Conservation (phyloP, 1,140 invertebrate genomes). For the Nylanderia fulva region DNA sequence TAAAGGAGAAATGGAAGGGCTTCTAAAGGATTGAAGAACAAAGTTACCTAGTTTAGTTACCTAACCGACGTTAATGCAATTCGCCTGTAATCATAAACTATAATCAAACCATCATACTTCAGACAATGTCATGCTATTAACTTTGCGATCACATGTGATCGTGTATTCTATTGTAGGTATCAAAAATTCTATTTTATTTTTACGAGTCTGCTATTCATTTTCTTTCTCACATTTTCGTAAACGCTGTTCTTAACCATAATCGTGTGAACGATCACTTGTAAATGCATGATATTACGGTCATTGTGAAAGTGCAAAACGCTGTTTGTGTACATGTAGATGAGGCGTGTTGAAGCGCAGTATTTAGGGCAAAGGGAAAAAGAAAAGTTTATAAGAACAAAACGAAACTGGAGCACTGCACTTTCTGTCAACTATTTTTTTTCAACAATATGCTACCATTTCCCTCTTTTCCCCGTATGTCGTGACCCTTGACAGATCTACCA, state of each 20-base stretch:
- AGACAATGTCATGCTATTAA: neutral
- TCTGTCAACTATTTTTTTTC: conserved; percentile 47
- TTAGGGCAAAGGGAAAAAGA: neutral
- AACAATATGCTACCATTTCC: conserved; percentile 33
- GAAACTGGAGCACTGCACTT: conserved; percentile 67
- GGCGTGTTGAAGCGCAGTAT: neutral
- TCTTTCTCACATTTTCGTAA: neutral
- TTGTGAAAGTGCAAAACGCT: neutral
- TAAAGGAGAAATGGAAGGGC: neutral
- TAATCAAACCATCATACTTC: neutral
- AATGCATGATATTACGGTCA: neutral
- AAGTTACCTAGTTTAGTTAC: neutral
- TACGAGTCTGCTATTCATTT: neutral
- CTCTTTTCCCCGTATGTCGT: conserved; percentile 53
- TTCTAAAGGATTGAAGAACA: conserved; percentile 16
- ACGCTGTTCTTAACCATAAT: neutral
- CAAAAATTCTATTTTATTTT: neutral
- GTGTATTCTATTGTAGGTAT: too few species aligned
- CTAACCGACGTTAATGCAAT: conserved; percentile 9
- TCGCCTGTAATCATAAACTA: neutral
- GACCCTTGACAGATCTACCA: conserved; percentile 49
- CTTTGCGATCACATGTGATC: neutral
- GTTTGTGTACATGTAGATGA: neutral
- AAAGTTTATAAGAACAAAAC: conserved; percentile 33
- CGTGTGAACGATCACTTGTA: neutral